phyloP scores from a whole-genome alignment of 2,888 invertebrate genomes.

The Diabrotica balteata region DNA sequence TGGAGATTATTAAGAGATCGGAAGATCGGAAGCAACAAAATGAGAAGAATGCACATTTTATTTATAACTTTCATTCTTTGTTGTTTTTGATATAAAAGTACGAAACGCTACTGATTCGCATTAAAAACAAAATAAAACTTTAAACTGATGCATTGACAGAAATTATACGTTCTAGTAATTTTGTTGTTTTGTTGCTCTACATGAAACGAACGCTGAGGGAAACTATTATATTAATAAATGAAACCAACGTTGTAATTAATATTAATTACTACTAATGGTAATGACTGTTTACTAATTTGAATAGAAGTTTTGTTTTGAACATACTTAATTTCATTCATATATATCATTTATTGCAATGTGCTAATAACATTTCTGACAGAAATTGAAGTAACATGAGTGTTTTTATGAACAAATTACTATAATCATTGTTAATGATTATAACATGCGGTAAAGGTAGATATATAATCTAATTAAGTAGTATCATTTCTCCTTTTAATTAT shows the following conservation, averaged over 20 bases:
- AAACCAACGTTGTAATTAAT: not conserved
- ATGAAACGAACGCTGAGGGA: not conserved
- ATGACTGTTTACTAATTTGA: not conserved
- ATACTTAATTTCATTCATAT: not conserved
- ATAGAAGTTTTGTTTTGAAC: slow-evolving; percentile 4
- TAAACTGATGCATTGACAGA: not conserved
- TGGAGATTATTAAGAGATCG: no score
- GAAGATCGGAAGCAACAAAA: no score
- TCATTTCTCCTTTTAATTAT: no score
- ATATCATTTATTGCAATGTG: not conserved
- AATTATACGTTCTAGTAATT: slow-evolving; percentile 17
- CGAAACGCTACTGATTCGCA: slow-evolving; percentile 2
- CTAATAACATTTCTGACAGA: no score
- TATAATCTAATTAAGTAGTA: no score
- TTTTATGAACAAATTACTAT: no score
- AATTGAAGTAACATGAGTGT: no score
- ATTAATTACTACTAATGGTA: slow-evolving; percentile 1
- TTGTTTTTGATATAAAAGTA: not conserved
- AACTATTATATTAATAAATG: slow-evolving; percentile 4
- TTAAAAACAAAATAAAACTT: slow-evolving; percentile 5
- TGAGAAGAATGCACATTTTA: no score
- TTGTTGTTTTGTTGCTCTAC: slow-evolving; percentile 5
- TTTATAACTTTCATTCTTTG: no score
- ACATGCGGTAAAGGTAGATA: no score
- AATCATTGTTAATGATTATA: no score